A percentile compares a stretch with the other conserved stretches of the same genome.
Evolutionary conservation across 2,888 invertebrate species (phyloP).

Genomic region (Plusia festucae): DNA sequence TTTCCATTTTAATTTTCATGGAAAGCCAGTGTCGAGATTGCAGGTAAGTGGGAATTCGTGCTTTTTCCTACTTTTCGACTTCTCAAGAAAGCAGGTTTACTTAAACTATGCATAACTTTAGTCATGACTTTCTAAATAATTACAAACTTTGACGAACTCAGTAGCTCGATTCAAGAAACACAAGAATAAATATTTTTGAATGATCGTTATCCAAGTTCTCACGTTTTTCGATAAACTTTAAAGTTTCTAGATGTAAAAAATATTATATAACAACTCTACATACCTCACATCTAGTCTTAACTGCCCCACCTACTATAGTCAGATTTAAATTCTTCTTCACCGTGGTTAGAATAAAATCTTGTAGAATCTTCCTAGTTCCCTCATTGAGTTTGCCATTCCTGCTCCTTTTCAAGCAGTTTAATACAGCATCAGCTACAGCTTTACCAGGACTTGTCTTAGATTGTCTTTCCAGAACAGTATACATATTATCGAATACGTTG

Average conservation of each 20-base stretch:
- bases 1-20: background rate
- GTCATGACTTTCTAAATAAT: background rate
- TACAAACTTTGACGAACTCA: background rate
- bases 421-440: conserved; percentile 73
- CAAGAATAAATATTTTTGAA: background rate
- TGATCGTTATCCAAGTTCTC: too few relatives aligned
- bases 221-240: too few relatives aligned
- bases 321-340: conserved; percentile 81
- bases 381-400: conserved; percentile 79
- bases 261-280: background rate
- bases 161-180: background rate
- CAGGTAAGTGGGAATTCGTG: background rate
- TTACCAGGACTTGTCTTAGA: conserved; percentile 71
- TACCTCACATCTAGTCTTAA: conserved; percentile 85
- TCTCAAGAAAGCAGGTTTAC: background rate
- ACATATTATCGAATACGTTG: conserved; percentile 86
- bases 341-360: conserved; percentile 76
- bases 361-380: conserved; percentile 72
- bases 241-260: too few relatives aligned
- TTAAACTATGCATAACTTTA: background rate
- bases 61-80: background rate
- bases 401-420: conserved; percentile 74
- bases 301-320: conserved; percentile 83
- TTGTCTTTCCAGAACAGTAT: conserved; percentile 76
- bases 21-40: background rate